These are phyloP conservation scores for Antechinus flavipes DNA, from an alignment of 2,113 vertebrate genomes.

Conservation along the genomic window DNA sequence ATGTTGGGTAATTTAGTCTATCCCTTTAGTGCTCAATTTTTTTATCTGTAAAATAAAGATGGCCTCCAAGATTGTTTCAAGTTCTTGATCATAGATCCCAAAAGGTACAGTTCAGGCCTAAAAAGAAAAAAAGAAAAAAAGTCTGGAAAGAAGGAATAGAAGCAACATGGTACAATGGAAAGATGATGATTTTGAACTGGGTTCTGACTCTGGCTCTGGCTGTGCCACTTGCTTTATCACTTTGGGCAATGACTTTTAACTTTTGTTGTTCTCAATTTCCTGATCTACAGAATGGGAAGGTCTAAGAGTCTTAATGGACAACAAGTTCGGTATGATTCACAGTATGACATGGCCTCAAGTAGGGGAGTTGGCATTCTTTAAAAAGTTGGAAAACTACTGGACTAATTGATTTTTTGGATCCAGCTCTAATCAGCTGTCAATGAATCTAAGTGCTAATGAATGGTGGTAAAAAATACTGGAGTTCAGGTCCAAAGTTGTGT, in stretches of 20 bases:
- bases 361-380: too few relatives aligned
- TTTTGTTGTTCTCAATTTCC: conserved; percentile 20
- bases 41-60: neutral
- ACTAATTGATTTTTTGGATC: too few relatives aligned
- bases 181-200: neutral
- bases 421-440: too few relatives aligned
- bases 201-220: neutral
- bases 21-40: neutral
- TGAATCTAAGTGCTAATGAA: too few relatives aligned
- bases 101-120: neutral
- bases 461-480: too few relatives aligned
- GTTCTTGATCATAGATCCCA: neutral
- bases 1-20: neutral
- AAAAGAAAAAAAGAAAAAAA: neutral
- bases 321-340: too few relatives aligned
- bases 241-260: neutral
- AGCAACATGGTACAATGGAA: neutral
- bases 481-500: too few relatives aligned
- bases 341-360: too few relatives aligned
- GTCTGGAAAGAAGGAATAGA: neutral
- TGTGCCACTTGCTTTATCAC: neutral
- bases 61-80: neutral
- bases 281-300: neutral
- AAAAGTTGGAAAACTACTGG: too few relatives aligned
- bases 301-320: too few relatives aligned